Conservation (phyloP, 1,140 invertebrate species). For the Drosophila repletoides region DNA sequence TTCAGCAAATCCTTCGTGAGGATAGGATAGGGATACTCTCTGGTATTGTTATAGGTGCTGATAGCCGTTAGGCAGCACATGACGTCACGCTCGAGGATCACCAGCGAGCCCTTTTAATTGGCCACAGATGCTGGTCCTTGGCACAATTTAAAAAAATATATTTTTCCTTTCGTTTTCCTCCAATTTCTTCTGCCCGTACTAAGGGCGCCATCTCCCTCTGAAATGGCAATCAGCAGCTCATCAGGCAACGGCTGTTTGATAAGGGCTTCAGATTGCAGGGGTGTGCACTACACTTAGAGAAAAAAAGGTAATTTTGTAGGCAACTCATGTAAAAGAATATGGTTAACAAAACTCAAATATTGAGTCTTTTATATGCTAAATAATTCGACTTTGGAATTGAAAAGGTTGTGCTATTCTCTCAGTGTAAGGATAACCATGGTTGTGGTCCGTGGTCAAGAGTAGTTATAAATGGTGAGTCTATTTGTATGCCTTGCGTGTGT, state of each 20-base stretch:
- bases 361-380: too few species aligned
- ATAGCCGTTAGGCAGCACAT: slow-evolving; percentile 39
- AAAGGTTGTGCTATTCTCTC: too few species aligned
- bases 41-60: slow-evolving; percentile 31
- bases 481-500: slow-evolving; percentile 43
- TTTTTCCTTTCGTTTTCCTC: slow-evolving; percentile 6
- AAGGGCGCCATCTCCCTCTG: slow-evolving; percentile 55
- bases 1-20: slow-evolving; percentile 55
- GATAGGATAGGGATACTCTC: slow-evolving; percentile 1
- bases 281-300: too few species aligned
- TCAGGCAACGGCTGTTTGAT: slow-evolving; percentile 51
- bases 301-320: too few species aligned
- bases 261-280: slow-evolving; percentile 35
- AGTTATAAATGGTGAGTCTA: slow-evolving; percentile 9
- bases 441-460: slow-evolving; percentile 14
- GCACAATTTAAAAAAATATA: slow-evolving; percentile 47
- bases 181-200: slow-evolving; percentile 9
- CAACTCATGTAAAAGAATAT: too few species aligned
- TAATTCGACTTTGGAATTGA: too few species aligned
- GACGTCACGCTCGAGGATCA: slow-evolving; percentile 59
- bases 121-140: slow-evolving; percentile 64
- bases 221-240: slow-evolving; percentile 69
- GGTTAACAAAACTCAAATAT: too few species aligned
- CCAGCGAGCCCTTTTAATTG: slow-evolving; percentile 50
- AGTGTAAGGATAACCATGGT: slow-evolving; percentile 2